Evolutionary conservation across 1,140 invertebrate species (phyloP), one percentile per base, ranked within the genome.

Genomic region (Caerostris extrusa): DNA sequence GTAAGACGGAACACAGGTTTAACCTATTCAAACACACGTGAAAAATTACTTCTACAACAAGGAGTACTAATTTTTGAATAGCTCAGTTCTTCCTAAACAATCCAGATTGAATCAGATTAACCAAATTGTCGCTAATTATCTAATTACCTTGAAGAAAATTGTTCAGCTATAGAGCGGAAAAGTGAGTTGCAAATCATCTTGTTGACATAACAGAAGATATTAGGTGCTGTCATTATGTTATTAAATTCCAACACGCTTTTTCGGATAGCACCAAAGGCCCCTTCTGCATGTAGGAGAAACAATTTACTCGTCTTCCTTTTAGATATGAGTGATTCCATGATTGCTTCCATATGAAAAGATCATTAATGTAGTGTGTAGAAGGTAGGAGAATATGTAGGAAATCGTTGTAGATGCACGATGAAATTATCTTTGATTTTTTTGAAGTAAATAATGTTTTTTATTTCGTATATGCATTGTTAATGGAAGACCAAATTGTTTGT

Each of bases 51-150:
- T 67, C n/a, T 67, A n/a, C 14, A n/a, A 67, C 14, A n/a, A 4
- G n/a, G 61, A n/a, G 17, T 6, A n/a, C 17, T n/a, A 12, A 50
- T 77, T 77, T 77, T 50, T 77, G 3, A 53, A 71, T 34, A 3
- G 67, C 5, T 19, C 19, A 3, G 2, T 3, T 77, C 71, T 50
- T 77, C 71, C 71, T 34, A 77, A 77, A 0, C 34, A 2, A 50
- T 77, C 34, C 19, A 12, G 34, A 3, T 50, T 5, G 10, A 77
- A 12, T 50, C 71, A 77, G 71, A 77, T 77, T 77, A 50, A 34
- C 19, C 14, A 77, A 77, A 77, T 77, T 77, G 34, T 77, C 71
- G 71, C 71, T 53, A 77, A 77, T 77, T 77, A 77, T 77, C 71
- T 77, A 77, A 77, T 77, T 77, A 77, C 71, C 34, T 53, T 3